Base-by-base conservation (phyloP, 2,797 vertebrate species). In the Phoxinus dragarum region DNA sequence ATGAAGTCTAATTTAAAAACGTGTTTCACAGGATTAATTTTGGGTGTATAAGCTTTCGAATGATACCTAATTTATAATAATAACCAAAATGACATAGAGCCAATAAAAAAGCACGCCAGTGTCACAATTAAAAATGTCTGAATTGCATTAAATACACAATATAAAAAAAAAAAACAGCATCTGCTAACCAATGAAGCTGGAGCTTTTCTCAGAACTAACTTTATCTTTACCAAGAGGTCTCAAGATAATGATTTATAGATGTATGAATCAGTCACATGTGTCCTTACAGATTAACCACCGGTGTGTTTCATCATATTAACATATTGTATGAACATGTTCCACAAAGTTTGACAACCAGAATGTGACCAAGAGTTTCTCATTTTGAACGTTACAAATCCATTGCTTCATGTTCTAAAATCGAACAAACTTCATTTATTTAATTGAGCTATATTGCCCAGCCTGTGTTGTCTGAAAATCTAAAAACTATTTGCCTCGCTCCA, bases 401-500 rank as follows among this genome's bases (percentile, higher is more conserved):
- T 19, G 66, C 36, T 42, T 42, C 23, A 44, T 4, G 42, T 47
- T 17, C 27, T 47, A 27, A 44, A 47, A 17, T 27, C 14, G 0
- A 72, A 17, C 23, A 17, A 8, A 72, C 1, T 5, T 49, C 0
- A 14, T 10, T 47, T 10, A 14, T 8, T 1, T 17, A n/a, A 47
- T 27, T 47, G 3, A 27, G 40, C 23, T 23, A 14, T 44, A 72
- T 44, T 10, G 3, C n/a, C n/a, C 44, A 34, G 31, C 11, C 31
- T 21, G n/a, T 56, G 34, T 1, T 23, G 19, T 64, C 21, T 40
- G n/a, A 80, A 69, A 82, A 79, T 61, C 67, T 74, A 81, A 74
- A 84, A 89, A 64, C 67, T 68, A 87, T 89, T 83, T 81, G 77
- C 76, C 61, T 78, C 69, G 64, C 36, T 72, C 21, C 81, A 78